Evolutionary conservation across 2,797 vertebrate species (phyloP).

Genomic region (Hypotaenidia okinawae): DNA sequence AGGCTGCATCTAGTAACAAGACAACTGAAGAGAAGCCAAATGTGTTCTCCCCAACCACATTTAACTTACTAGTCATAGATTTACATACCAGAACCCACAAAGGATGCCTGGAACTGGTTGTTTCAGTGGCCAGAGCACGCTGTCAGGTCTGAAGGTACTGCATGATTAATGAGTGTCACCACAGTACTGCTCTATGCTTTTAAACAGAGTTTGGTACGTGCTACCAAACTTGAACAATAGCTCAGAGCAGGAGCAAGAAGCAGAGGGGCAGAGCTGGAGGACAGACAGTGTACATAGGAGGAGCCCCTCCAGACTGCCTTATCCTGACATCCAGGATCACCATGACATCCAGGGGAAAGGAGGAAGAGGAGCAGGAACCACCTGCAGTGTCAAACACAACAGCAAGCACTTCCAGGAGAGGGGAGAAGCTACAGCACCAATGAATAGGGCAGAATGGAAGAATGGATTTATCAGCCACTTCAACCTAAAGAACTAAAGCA

Average conservation of each 20-base stretch:
- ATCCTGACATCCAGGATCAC: background rate
- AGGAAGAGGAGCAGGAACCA: background rate
- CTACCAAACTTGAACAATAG: background rate
- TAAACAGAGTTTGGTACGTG: accelerated
- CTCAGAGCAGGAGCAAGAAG: background rate
- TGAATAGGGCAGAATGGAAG: background rate
- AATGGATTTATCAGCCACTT: background rate
- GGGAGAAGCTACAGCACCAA: background rate
- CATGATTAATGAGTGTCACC: too few relatives aligned
- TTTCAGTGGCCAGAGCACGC: background rate
- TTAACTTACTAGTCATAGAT: background rate
- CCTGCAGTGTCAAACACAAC: background rate
- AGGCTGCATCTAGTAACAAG: background rate
- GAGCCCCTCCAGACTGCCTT: background rate
- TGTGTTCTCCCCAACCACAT: background rate
- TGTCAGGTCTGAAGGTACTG: background rate
- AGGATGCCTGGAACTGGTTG: background rate
- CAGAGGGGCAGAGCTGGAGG: background rate
- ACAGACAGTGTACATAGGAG: background rate
- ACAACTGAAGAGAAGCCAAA: accelerated
- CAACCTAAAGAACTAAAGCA: background rate
- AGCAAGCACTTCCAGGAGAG: background rate
- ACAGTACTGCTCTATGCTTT: background rate
- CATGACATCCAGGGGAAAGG: background rate
- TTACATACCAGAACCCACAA: background rate